phyloP scores from a whole-genome alignment of 2,888 invertebrate species.

The Pollenia angustigena region DNA sequence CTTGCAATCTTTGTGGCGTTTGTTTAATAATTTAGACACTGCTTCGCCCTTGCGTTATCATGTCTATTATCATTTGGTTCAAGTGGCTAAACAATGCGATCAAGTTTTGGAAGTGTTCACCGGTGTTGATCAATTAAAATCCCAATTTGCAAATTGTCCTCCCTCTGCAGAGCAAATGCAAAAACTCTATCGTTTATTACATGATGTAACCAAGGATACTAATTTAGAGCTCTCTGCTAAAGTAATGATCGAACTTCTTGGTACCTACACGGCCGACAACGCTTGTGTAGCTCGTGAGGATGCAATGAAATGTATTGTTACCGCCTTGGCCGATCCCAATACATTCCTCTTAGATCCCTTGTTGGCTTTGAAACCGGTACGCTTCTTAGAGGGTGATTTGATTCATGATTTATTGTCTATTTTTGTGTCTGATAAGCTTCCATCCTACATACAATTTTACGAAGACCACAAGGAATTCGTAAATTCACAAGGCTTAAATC shows the following conservation, averaged over 20 bases:
- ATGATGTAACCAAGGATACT: conserved; percentile 94
- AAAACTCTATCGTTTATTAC: conserved; percentile 93
- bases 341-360: conserved; percentile 98
- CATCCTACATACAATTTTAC: conserved; percentile 96
- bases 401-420: conserved; percentile 97
- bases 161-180: conserved; percentile 96
- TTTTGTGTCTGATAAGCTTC: conserved; percentile 96
- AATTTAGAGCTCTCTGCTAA: conserved; percentile 95
- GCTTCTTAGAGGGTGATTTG: conserved; percentile 96
- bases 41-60: conserved; percentile 94
- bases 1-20: conserved; percentile 94
- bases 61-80: conserved; percentile 95
- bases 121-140: conserved; percentile 92
- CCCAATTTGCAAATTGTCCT: conserved; percentile 91
- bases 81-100: conserved; percentile 94
- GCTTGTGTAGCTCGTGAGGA: conserved; percentile 98
- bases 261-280: conserved; percentile 98
- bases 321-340: conserved; percentile 97
- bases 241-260: conserved; percentile 98
- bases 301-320: conserved; percentile 97
- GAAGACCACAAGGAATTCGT: conserved; percentile 96
- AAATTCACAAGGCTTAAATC: conserved; percentile 91
- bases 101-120: conserved; percentile 93
- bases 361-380: conserved; percentile 95
- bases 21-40: conserved; percentile 95